Conservation (phyloP, 92 coral and sea anemone genomes). For the Palythoa grandis region DNA sequence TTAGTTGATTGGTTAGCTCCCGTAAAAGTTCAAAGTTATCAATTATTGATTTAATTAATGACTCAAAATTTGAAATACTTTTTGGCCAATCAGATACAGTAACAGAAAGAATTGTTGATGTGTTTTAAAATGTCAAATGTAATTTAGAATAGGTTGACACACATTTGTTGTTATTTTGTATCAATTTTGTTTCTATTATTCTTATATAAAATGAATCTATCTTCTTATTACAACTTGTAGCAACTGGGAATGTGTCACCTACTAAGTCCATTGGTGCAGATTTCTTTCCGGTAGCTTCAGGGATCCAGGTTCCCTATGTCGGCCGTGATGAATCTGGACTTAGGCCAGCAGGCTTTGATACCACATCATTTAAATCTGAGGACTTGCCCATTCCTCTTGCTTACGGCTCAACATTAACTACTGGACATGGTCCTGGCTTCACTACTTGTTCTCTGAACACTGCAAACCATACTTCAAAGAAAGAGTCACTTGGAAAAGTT, state of each 20-base stretch:
- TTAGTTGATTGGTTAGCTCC: no score
- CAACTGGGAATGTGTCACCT: slow-evolving; percentile 72
- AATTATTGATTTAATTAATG: no score
- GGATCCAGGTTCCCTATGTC: slow-evolving; percentile 95
- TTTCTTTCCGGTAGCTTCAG: slow-evolving; percentile 91
- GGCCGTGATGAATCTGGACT: slow-evolving; percentile 79
- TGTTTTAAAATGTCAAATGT: no score
- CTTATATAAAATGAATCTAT: neutral
- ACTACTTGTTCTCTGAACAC: neutral
- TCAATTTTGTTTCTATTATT: neutral
- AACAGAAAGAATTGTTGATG: no score
- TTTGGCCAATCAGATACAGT: no score
- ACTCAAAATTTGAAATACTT: no score
- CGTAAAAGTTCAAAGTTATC: no score
- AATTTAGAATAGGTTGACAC: no score
- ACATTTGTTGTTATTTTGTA: no score
- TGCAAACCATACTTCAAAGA: slow-evolving; percentile 11
- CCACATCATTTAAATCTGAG: slow-evolving; percentile 37
- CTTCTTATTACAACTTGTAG: slow-evolving; percentile 28
- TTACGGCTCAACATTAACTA: slow-evolving; percentile 31
- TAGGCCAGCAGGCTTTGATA: slow-evolving; percentile 8
- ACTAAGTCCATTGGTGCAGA: slow-evolving; percentile 87
- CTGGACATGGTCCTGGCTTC: slow-evolving; percentile 24
- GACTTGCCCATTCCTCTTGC: slow-evolving; percentile 42
- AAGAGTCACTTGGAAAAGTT: slow-evolving; percentile 59